These are phyloP conservation scores for Macropus fuliginosus DNA, from an alignment of 2,797 vertebrate species.

Conservation along the genomic window DNA sequence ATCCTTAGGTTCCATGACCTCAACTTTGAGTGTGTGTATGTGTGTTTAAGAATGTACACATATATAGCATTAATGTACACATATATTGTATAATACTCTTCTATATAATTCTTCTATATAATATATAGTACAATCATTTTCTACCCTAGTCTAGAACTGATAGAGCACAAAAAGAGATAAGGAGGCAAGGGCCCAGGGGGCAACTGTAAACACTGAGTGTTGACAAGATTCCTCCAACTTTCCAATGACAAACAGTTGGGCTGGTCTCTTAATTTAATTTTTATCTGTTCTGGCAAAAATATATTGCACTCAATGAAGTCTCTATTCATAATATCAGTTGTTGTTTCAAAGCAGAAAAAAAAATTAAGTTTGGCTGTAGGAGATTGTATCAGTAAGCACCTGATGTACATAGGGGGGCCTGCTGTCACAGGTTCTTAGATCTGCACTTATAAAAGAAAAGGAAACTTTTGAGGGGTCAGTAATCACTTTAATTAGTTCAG, in stretches of 20 bases:
- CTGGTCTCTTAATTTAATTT: slow-evolving; percentile 29
- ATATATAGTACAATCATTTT: background rate
- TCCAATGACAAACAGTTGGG: background rate
- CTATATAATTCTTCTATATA: too few species aligned
- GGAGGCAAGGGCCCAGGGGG: background rate
- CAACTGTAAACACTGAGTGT: background rate
- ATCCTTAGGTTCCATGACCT: background rate
- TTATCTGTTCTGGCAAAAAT: slow-evolving; percentile 38
- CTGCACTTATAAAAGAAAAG: too few species aligned
- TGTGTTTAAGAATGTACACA: background rate
- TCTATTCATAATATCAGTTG: slow-evolving; percentile 5
- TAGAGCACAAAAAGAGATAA: background rate
- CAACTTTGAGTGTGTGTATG: background rate
- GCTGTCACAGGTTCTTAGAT: too few species aligned
- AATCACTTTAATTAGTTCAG: too few species aligned
- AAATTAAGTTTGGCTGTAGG: background rate
- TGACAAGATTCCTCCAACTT: background rate
- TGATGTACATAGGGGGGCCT: too few species aligned
- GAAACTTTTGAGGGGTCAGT: too few species aligned
- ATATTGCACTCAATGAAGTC: slow-evolving; percentile 46
- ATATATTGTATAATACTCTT: too few species aligned
- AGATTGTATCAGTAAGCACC: background rate
- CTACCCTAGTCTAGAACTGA: background rate
- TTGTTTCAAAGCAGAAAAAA: background rate
- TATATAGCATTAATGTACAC: too few species aligned